Percentiles rank a stretch among this genome's conserved stretches.
Evolutionary conservation across 2,888 invertebrate species (phyloP).

Genomic region (Drosophila fungiperda): DNA sequence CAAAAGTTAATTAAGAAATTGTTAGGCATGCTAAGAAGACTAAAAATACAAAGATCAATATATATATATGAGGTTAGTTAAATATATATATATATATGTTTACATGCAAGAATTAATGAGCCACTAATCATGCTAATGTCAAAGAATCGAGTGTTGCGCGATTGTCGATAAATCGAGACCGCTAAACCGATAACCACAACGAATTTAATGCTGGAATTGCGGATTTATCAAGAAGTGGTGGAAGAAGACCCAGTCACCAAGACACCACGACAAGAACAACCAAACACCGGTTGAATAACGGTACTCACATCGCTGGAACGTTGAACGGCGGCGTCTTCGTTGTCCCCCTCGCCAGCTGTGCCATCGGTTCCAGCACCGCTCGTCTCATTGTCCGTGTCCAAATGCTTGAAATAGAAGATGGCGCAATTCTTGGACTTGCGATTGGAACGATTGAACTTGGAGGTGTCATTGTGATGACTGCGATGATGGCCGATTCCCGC

Average conservation of each 20-base stretch:
- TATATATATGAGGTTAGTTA: neutral
- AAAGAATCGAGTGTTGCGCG: conserved; percentile 11
- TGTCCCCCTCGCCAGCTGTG: conserved; percentile 58
- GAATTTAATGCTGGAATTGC: conserved; percentile 25
- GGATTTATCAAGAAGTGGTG: neutral
- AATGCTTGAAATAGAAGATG: conserved; percentile 94
- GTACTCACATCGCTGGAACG: conserved; percentile 82
- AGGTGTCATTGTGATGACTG: conserved; percentile 86
- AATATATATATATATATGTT: neutral
- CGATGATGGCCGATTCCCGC: conserved; percentile 83
- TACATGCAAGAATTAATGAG: conserved; percentile 30
- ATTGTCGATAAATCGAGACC: conserved; percentile 38
- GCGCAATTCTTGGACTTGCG: conserved; percentile 93
- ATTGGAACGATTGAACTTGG: conserved; percentile 90
- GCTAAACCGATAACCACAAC: conserved; percentile 37
- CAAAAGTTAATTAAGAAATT: conserved; percentile 68
- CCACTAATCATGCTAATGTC: conserved; percentile 4
- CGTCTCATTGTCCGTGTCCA: conserved; percentile 93
- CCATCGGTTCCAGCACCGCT: conserved; percentile 83
- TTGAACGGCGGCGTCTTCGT: conserved; percentile 18
- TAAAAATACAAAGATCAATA: conserved; percentile 13
- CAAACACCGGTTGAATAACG: conserved; percentile 46
- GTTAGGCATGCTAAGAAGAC: conserved; percentile 63
- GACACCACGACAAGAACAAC: neutral
- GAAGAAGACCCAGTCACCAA: conserved; percentile 12